Base-by-base conservation (phyloP, 2,888 invertebrate species). In the Linhomoeus sp. region DNA sequence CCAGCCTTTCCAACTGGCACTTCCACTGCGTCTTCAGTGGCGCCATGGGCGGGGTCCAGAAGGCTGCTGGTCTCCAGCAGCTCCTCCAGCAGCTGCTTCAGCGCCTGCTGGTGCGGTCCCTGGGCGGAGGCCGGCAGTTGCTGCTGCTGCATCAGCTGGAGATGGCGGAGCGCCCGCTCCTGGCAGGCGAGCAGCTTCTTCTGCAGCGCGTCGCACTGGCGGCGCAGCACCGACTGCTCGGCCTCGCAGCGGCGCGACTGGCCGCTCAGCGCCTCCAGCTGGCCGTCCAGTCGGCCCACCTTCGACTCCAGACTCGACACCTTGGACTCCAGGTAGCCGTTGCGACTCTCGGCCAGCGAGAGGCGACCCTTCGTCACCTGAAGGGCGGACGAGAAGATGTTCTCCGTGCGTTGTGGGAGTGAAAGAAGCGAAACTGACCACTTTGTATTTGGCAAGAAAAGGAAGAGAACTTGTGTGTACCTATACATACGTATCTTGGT, bases 131-230 rank as follows among this genome's bases (percentile, higher is more conserved):
- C n/a, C n/a, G n/a, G n/a, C n/a, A n/a, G n/a, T n/a, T n/a, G n/a
- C n/a, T n/a, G n/a, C n/a, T n/a, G n/a, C 29, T 29, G 5, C 29
- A 12, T 29, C 29, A 37, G n/a, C 39, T 44, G 33, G 15, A 49
- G 38, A 26, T 47, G 43, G 14, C 22, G 22, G 23, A 49, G 36
- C 3, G 47, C 44, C 17, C 29, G 35, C 33, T 49, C 49, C 43
- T 49, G 49, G 33, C 43, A 43, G 35, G 45, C 49, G 43, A 49
- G 39, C 23, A 49, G 24, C 42, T 49, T 49, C 9, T 47, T 17
- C 33, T 49, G 47, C 44, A 49, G 37, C 3, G 5, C 17, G 12
- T 49, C 49, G 49, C 49, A 49, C 39, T 43, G 43, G 3, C 44
- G 26, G 20, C 49, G 49, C 23, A 49, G 36, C 24, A 9, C 15